Conservation (phyloP, 2,888 invertebrate genomes). For the Acleris literana region DNA sequence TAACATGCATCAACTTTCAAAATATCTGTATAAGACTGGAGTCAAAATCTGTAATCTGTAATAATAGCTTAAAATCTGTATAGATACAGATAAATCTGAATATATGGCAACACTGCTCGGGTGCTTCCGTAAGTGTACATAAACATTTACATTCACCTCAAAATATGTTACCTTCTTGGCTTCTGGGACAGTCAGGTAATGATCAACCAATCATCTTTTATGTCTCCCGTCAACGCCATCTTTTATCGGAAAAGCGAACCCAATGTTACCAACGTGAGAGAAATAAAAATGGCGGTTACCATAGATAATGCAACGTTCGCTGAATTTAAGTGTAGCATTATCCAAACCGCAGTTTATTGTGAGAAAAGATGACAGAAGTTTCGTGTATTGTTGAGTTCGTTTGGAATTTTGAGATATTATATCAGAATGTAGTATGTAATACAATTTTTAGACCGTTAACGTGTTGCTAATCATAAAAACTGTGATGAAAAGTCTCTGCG, state of each 20-base stretch:
- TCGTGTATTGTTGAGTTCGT: not conserved
- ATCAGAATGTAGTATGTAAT: not conserved
- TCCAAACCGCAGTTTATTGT: slow-evolving; percentile 24
- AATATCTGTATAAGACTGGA: no score
- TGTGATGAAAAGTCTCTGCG: no score
- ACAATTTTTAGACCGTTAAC: no score
- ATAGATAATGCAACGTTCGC: slow-evolving; percentile 31
- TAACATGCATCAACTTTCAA: no score
- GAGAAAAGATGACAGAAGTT: slow-evolving; percentile 19
- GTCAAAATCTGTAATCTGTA: no score
- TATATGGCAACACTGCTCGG: no score
- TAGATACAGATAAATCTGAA: no score
- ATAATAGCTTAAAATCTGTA: no score
- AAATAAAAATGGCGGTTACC: slow-evolving; percentile 36
- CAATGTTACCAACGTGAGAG: slow-evolving; percentile 27
- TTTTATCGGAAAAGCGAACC: slow-evolving; percentile 12
- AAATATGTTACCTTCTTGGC: no score
- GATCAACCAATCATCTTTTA: slow-evolving; percentile 34
- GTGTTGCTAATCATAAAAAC: no score
- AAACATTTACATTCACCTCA: no score
- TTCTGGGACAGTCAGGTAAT: not conserved
- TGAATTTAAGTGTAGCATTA: slow-evolving; percentile 35
- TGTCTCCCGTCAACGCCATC: slow-evolving; percentile 32
- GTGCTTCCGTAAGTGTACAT: no score
- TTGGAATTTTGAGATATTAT: slow-evolving; percentile 3